Conservation (phyloP, 2,113 vertebrate genomes). For the Hippocampus comes region DNA sequence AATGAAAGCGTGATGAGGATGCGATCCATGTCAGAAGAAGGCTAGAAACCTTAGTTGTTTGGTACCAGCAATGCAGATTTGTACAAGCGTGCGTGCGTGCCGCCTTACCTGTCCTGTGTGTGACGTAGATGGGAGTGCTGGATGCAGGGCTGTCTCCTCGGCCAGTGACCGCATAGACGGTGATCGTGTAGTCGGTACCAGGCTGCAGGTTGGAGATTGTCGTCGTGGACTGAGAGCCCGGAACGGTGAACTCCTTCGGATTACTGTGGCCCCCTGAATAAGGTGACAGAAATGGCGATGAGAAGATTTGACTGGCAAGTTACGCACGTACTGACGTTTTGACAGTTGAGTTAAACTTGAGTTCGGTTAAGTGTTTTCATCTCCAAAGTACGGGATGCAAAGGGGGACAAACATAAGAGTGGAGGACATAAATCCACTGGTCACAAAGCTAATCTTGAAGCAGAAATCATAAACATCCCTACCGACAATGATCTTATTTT, state of each 20-base stretch:
- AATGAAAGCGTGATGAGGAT: not conserved
- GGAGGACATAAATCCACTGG: too few relatives aligned
- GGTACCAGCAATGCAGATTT: not conserved
- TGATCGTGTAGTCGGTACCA: conserved; percentile 87
- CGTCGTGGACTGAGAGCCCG: conserved; percentile 81
- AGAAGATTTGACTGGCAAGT: not conserved
- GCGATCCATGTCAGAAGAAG: not conserved
- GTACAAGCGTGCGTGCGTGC: not conserved
- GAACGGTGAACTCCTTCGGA: conserved; percentile 87
- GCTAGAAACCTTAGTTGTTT: not conserved
- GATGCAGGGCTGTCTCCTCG: conserved; percentile 95
- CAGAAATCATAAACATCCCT: too few relatives aligned
- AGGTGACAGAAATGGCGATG: not conserved
- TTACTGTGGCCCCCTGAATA: conserved; percentile 79
- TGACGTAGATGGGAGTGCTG: conserved; percentile 88
- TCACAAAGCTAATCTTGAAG: not conserved
- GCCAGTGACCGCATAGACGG: conserved; percentile 89
- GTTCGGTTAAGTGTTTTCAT: not conserved
- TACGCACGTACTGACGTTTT: too few relatives aligned
- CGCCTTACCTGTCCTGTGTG: conserved; percentile 82
- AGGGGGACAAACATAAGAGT: too few relatives aligned
- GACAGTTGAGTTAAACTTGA: not conserved
- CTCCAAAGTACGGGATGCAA: not conserved
- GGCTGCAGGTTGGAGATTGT: conserved; percentile 83
- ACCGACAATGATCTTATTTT: too few relatives aligned